A percentile compares a stretch with the other conserved stretches of the same genome.
phyloP scores from a whole-genome alignment of 2,888 invertebrate genomes.

The Arrhopalites spinosus region DNA sequence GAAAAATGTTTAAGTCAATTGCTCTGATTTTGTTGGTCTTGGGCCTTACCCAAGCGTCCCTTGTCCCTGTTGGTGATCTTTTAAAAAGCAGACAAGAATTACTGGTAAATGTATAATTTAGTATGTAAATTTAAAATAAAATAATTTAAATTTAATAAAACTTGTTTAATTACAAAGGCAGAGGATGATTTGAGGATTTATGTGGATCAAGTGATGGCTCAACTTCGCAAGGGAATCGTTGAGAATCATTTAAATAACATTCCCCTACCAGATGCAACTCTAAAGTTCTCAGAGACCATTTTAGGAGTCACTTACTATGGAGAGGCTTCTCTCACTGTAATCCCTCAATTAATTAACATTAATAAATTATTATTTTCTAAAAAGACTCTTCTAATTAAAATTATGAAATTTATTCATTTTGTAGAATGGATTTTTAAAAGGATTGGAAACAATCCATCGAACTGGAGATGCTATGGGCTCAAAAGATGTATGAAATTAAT shows the following conservation, averaged over 20 bases:
- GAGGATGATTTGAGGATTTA: conserved; percentile 17
- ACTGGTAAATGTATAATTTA: not conserved
- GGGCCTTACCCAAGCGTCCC: conserved; percentile 10
- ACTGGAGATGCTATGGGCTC: conserved; percentile 37
- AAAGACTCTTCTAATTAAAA: too few species aligned
- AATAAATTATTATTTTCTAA: too few species aligned
- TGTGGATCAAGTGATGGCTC: conserved; percentile 44
- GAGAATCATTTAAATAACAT: conserved; percentile 45
- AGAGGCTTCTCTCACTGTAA: conserved; percentile 42
- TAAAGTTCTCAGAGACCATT: conserved; percentile 49
- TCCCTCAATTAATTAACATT: too few species aligned
- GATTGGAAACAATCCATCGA: conserved; percentile 53
- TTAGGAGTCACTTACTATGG: conserved; percentile 54
- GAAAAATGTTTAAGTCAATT: conserved; percentile 19
- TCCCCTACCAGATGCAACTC: conserved; percentile 46
- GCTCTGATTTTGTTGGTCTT: not conserved
- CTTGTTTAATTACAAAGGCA: not conserved
- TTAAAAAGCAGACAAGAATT: not conserved
- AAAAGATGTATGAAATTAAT: conserved; percentile 13
- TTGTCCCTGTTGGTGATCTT: not conserved
- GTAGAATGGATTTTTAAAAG: conserved; percentile 48
- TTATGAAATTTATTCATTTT: too few species aligned
- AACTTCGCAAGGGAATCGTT: conserved; percentile 42
- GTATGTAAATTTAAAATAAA: not conserved
- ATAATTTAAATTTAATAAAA: not conserved